Conservation (phyloP, 2,888 invertebrate genomes). For the Drosophila dives region DNA sequence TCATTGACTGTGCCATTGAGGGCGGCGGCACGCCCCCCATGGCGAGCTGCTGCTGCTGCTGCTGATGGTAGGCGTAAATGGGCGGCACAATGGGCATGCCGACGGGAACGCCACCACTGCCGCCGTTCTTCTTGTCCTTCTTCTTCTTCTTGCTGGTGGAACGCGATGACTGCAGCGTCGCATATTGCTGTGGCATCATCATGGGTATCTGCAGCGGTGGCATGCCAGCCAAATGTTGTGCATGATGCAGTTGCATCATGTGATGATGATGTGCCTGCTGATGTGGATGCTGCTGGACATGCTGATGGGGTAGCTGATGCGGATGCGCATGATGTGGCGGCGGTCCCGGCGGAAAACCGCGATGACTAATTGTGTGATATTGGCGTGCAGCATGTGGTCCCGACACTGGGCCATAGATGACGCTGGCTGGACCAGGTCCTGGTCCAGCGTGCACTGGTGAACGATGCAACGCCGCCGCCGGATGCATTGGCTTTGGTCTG, state of each 20-base stretch:
- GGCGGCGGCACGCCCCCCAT: slow-evolving; percentile 74
- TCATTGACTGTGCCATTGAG: slow-evolving; percentile 87
- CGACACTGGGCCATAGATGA: slow-evolving; percentile 85
- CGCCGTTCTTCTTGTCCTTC: slow-evolving; percentile 84
- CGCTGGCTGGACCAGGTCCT: slow-evolving; percentile 73
- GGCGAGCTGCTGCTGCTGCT: slow-evolving; percentile 54
- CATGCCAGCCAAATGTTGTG: slow-evolving; percentile 77
- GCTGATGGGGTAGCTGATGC: slow-evolving; percentile 70
- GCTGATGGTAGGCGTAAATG: slow-evolving; percentile 85
- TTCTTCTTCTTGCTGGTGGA: slow-evolving; percentile 86
- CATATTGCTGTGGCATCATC: slow-evolving; percentile 87
- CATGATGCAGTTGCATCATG: slow-evolving; percentile 57
- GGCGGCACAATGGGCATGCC: slow-evolving; percentile 86
- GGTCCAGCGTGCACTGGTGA: slow-evolving; percentile 64
- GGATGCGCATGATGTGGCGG: slow-evolving; percentile 77
- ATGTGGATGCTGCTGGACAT: slow-evolving; percentile 18
- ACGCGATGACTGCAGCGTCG: slow-evolving; percentile 88
- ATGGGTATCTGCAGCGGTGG: slow-evolving; percentile 85
- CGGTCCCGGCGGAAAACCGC: slow-evolving; percentile 82
- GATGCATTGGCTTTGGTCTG: slow-evolving; percentile 85
- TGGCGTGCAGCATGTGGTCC: slow-evolving; percentile 82
- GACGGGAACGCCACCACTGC: slow-evolving; percentile 81
- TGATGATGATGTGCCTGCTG: slow-evolving; percentile 75
- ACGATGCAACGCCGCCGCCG: slow-evolving; percentile 79
- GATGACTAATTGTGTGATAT: slow-evolving; percentile 86